Evolutionary conservation across 1,140 invertebrate species (phyloP).

Genomic region (Nylanderia fulva): DNA sequence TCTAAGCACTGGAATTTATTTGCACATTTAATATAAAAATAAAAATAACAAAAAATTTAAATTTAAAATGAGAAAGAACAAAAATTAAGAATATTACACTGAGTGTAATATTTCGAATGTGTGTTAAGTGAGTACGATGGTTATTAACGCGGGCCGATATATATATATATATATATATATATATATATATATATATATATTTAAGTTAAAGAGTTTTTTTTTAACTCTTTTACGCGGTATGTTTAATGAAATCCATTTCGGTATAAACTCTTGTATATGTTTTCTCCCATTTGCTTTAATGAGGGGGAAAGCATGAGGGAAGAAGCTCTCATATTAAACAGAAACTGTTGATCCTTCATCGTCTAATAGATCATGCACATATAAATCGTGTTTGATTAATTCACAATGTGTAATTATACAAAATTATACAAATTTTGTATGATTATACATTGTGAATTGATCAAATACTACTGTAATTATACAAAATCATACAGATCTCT

Average conservation of each 20-base stretch:
- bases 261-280: background rate
- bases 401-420: conserved; percentile 33
- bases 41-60: too few species aligned
- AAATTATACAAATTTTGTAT: conserved; percentile 42
- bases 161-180: too few species aligned
- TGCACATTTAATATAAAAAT: too few species aligned
- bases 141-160: background rate
- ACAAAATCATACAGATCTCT: conserved; percentile 38
- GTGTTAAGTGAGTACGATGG: too few species aligned
- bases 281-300: background rate
- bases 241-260: conserved; percentile 29
- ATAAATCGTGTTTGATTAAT: conserved; percentile 19
- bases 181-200: background rate
- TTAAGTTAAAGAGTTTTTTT: background rate
- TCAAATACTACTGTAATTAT: too few species aligned
- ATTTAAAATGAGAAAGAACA: too few species aligned
- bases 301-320: conserved; percentile 18
- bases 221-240: too few species aligned
- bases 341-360: conserved; percentile 7
- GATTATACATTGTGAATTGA: too few species aligned
- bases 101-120: conserved; percentile 1
- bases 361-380: conserved; percentile 8
- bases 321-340: conserved; percentile 24
- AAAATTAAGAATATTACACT: too few species aligned
- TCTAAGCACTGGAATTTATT: too few species aligned